Evolutionary conservation across 2,888 invertebrate species (phyloP).

Genomic region (Melanotus villosus): DNA sequence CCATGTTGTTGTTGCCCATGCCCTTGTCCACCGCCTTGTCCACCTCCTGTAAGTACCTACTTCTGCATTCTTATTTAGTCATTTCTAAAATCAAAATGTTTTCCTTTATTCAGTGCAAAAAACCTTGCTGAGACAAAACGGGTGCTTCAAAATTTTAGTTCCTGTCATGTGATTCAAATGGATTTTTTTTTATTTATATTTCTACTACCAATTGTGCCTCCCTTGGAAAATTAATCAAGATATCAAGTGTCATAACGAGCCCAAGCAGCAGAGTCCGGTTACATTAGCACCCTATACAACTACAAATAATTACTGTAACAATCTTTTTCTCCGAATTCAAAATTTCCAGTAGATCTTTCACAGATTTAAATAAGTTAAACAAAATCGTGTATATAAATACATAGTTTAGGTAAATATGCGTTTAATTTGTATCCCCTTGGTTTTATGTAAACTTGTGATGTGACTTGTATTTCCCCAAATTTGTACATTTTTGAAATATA

Average conservation of each 20-base stretch:
- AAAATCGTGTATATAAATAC: no score
- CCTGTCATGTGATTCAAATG: slow-evolving; percentile 2
- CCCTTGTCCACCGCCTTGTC: slow-evolving; percentile 38
- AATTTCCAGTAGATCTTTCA: no score
- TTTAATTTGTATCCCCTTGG: no score
- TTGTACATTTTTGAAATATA: neutral
- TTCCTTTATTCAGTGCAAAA: no score
- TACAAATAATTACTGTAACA: slow-evolving; percentile 17
- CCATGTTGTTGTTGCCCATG: slow-evolving; percentile 48
- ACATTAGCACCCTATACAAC: neutral
- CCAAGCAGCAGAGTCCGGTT: neutral
- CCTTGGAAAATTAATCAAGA: slow-evolving; percentile 12
- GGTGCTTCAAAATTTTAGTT: no score
- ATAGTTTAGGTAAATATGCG: no score
- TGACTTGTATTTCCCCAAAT: neutral
- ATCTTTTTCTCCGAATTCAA: neutral
- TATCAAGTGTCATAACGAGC: neutral
- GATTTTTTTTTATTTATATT: neutral
- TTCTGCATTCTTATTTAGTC: neutral
- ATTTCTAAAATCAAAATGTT: no score
- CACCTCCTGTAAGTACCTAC: neutral
- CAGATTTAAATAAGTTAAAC: no score
- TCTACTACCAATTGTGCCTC: no score
- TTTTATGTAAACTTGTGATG: neutral
- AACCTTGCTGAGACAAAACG: no score